A percentile compares a stretch with the other conserved stretches of the same genome.
phyloP scores from a whole-genome alignment of 2,797 vertebrate genomes.

The Enteromius paludinosus region DNA sequence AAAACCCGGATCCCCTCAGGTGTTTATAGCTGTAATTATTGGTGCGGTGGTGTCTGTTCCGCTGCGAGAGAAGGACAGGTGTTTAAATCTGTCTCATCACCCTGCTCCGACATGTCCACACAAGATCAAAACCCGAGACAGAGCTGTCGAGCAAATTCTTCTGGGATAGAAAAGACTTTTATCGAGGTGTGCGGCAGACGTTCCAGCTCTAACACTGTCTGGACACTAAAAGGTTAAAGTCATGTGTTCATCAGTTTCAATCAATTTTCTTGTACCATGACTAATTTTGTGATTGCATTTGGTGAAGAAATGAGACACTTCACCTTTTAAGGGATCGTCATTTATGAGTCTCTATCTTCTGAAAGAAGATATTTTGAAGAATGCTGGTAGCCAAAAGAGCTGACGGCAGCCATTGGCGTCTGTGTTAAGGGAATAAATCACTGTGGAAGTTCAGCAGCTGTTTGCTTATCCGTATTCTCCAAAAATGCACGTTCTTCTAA shows the following conservation, averaged over 20 bases:
- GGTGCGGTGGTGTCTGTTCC: slow-evolving; percentile 71
- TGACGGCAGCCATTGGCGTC: not conserved
- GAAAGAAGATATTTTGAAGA: not conserved
- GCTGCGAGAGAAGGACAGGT: slow-evolving; percentile 63
- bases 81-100: slow-evolving; percentile 61
- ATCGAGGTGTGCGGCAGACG: slow-evolving; percentile 6
- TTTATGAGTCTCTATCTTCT: not conserved
- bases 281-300: not conserved
- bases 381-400: not conserved
- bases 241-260: not conserved
- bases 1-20: slow-evolving; percentile 67
- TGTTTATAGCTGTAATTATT: slow-evolving; percentile 79
- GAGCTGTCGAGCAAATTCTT: slow-evolving; percentile 14
- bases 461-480: not conserved
- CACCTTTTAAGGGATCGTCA: not conserved
- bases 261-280: not conserved
- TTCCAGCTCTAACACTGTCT: not conserved
- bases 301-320: not conserved
- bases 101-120: slow-evolving; percentile 59
- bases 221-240: not conserved
- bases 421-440: not conserved
- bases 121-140: not conserved
- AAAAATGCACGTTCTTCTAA: not conserved
- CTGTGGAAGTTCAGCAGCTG: not conserved
- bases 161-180: slow-evolving; percentile 2